A percentile compares a stretch with the other conserved stretches of the same genome.
Evolutionary conservation across 2,888 invertebrate species (phyloP).

Genomic region (Stenotaenia linearis): DNA sequence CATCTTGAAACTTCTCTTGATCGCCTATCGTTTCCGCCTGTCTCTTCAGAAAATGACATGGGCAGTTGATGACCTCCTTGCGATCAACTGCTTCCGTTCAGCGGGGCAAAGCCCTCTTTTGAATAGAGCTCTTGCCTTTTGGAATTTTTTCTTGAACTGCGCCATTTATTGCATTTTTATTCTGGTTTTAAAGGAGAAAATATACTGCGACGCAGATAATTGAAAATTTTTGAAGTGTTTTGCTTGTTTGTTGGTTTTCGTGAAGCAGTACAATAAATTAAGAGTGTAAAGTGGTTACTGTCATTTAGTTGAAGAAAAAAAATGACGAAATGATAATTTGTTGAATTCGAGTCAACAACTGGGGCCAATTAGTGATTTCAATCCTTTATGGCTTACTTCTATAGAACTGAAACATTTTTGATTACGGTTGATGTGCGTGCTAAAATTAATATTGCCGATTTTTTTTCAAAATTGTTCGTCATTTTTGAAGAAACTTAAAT

Average conservation of each 20-base stretch:
- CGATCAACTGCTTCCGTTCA: neutral
- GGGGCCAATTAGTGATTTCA: neutral
- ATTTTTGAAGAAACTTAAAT: too few species aligned
- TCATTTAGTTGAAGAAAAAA: neutral
- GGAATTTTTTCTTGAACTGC: neutral
- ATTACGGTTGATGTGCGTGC: neutral
- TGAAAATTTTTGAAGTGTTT: neutral
- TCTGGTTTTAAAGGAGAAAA: neutral
- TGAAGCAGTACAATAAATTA: neutral
- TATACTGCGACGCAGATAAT: neutral
- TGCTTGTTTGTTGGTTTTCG: neutral
- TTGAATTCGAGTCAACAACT: neutral
- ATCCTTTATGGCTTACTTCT: neutral
- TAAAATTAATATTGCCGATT: neutral
- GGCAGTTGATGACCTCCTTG: neutral
- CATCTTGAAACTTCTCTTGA: neutral
- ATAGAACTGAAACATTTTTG: neutral
- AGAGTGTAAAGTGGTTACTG: neutral
- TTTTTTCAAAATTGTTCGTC: neutral
- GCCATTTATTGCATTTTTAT: neutral
- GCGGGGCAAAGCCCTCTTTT: neutral
- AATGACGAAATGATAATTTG: neutral
- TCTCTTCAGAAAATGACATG: conserved; percentile 1
- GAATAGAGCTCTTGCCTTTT: neutral
- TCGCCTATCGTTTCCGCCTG: neutral